Base-by-base conservation (phyloP, 2,797 vertebrate genomes). In the Cetoscarus ocellatus region DNA sequence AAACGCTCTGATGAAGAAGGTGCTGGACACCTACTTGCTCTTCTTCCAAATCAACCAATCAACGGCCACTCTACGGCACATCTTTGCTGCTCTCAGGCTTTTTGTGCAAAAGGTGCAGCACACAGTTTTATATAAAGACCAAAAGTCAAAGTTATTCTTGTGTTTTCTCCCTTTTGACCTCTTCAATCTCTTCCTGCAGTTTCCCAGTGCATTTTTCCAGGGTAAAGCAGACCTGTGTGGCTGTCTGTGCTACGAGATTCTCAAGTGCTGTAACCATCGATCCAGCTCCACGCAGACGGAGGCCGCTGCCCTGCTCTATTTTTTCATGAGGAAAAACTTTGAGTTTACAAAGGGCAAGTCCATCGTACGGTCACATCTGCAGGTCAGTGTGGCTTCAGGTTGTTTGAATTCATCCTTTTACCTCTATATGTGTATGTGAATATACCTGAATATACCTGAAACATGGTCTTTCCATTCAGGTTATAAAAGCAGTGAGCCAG, bases 271-370 rank as follows among this genome's bases (percentile, higher is more conserved):
- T 82, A 99, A 99, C 91, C 97, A 99, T 58, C 96, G 97, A 59
- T 98, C 97, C 72, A 96, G 96, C 86, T 96, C 95, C 54, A 99
- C 98, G 14, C 98, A 99, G 91, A 99, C 86, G 0, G 97, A 99
- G 80, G 98, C 98, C 0, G 95, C 97, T 5, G 98, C 98, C 15
- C 94, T 99, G 78, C 95, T 99, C 9, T 99, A 99, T 84, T 97
- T 99, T 84, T 96, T 99, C 93, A 99, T 99, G 98, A 96, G 98
- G 75, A 98, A 96, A 85, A 99, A 99, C 88, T 99, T 99, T 93
- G 98, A 99, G 85, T 99, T 97, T 86, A 98, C 98, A 72, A 98
- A 98, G 87, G 97, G 98, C 76, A 98, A 96, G 77, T 99, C 96
- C 42, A 99, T 99, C 66, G 97, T 99, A 52, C 96, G 98, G 77